Percentiles rank a stretch among this genome's conserved stretches.
These are phyloP conservation scores for Botrylloides violaceus DNA, from an alignment of 23 tunicate genomes.

Conservation along the genomic window DNA sequence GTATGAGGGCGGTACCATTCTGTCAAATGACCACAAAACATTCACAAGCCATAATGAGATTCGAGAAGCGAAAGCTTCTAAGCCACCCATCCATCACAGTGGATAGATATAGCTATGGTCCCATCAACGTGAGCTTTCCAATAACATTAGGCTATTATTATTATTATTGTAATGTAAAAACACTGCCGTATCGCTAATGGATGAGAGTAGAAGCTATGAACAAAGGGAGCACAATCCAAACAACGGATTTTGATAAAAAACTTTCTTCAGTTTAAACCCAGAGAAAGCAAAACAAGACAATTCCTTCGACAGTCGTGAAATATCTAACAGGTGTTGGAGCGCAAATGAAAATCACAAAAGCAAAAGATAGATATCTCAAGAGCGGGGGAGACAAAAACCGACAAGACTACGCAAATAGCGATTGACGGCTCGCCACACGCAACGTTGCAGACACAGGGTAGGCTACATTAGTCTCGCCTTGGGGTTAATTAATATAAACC, in stretches of 20 bases:
- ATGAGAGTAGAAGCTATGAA: neutral
- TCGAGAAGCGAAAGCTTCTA: too few species aligned
- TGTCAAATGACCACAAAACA: too few species aligned
- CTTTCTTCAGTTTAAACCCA: neutral
- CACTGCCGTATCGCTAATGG: neutral
- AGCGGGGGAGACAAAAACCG: neutral
- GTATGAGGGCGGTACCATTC: too few species aligned
- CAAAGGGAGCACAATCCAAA: neutral
- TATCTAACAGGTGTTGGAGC: neutral
- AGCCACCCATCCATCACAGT: neutral
- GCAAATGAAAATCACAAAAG: neutral
- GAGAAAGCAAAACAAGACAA: neutral
- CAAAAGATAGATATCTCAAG: neutral
- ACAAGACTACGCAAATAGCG: too few species aligned
- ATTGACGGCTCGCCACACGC: neutral
- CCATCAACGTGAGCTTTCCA: neutral
- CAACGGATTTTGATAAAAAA: neutral
- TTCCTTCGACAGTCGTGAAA: neutral
- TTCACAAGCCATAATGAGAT: too few species aligned
- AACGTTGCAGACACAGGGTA: neutral
- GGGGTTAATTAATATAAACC: too few species aligned
- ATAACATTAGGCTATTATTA: neutral
- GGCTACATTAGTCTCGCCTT: neutral
- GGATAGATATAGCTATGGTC: neutral
- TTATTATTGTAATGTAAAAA: neutral